Conservation (phyloP, 2,888 invertebrate species). For the Ypsolopha scabrella region DNA sequence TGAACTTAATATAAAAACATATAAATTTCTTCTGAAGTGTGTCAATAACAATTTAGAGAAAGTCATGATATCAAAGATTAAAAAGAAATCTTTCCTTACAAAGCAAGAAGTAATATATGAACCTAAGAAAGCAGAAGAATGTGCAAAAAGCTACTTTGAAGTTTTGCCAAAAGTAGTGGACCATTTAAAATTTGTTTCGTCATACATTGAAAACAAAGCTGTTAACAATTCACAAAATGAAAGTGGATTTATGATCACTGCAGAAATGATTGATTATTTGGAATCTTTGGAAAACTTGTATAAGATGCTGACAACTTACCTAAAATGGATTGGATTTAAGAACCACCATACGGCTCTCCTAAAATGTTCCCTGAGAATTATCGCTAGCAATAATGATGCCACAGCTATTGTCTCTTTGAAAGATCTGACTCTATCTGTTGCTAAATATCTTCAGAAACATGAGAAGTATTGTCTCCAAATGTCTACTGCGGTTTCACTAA, state of each 20-base stretch:
- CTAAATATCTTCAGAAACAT: constrained; percentile 48
- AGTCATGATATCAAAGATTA: constrained; percentile 44
- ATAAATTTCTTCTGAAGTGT: constrained; percentile 40
- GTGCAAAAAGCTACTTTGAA: constrained; percentile 33
- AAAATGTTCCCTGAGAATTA: constrained; percentile 43
- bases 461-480: constrained; percentile 65
- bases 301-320: constrained; percentile 66
- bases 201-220: constrained; percentile 29
- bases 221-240: constrained; percentile 25
- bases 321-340: constrained; percentile 74
- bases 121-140: constrained; percentile 37
- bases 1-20: constrained; percentile 34
- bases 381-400: constrained; percentile 31
- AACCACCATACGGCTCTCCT: constrained; percentile 46
- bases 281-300: constrained; percentile 68
- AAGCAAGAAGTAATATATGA: constrained; percentile 41
- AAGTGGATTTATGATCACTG: constrained; percentile 23
- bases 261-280: constrained; percentile 33
- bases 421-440: constrained; percentile 42
- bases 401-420: constrained; percentile 36
- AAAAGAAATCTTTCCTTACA: constrained; percentile 41
- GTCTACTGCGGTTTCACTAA: constrained; percentile 63
- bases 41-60: constrained; percentile 35
- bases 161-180: constrained; percentile 40
- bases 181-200: constrained; percentile 34